Conservation (phyloP, 2,113 vertebrate genomes). For the Leptosomus discolor region DNA sequence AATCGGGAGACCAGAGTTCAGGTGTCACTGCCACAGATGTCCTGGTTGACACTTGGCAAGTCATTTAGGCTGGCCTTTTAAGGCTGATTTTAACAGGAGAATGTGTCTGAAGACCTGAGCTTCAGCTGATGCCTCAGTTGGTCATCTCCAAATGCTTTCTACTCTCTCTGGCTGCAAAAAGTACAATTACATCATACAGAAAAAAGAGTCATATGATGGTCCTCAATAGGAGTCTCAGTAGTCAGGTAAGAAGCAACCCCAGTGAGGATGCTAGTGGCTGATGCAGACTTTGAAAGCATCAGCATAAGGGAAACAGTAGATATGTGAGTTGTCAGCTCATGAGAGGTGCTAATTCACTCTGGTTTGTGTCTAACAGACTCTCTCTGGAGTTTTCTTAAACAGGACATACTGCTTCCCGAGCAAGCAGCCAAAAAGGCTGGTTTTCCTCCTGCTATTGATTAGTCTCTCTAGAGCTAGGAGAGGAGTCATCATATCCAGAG, state of each 20-base stretch:
- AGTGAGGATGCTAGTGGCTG: background rate
- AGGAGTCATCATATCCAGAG: background rate
- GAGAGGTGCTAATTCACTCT: background rate
- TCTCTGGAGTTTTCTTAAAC: background rate
- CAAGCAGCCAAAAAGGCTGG: background rate
- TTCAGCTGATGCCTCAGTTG: background rate
- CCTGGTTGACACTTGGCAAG: background rate
- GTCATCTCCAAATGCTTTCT: background rate
- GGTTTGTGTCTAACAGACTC: background rate
- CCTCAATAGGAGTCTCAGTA: background rate
- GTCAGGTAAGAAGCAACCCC: background rate
- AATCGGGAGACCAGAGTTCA: background rate
- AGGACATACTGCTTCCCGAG: background rate
- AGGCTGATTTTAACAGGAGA: background rate
- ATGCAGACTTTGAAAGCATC: background rate
- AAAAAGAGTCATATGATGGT: background rate
- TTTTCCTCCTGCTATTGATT: constrained; percentile 2
- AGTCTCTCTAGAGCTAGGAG: background rate
- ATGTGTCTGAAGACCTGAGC: background rate
- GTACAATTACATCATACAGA: background rate
- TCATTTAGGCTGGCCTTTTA: background rate
- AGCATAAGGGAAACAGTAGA: background rate
- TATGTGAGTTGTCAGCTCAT: background rate
- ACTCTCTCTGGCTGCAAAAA: background rate
- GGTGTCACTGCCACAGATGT: background rate